Evolutionary conservation across 2,888 invertebrate species (phyloP).

Genomic region (Aleiodes leptofemur): DNA sequence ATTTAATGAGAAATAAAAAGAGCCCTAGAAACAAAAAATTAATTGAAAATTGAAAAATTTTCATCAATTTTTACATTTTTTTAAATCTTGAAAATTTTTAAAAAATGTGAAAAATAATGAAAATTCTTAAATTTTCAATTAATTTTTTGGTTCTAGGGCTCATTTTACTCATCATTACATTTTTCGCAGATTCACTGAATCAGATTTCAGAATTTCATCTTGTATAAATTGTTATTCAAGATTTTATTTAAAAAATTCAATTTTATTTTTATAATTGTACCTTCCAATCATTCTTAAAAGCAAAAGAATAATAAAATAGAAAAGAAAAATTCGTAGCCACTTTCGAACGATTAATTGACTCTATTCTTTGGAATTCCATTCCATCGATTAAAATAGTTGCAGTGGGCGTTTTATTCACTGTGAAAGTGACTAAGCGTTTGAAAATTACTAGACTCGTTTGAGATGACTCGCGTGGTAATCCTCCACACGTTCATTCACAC

Average conservation of each 20-base stretch:
- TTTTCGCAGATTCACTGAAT: no score
- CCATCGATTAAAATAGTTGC: constrained; percentile 9
- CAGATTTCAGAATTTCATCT: no score
- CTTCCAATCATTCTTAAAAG: not conserved
- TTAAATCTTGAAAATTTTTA: not conserved
- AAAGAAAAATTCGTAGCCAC: not conserved
- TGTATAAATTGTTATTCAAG: no score
- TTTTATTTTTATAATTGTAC: no score
- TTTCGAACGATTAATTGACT: not conserved
- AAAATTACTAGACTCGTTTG: constrained; percentile 1
- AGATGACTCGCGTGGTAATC: constrained; percentile 32
- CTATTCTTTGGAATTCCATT: not conserved
- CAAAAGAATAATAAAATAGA: not conserved
- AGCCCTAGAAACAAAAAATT: no score
- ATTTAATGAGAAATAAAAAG: no score
- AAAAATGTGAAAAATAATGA: not conserved
- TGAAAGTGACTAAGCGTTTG: constrained; percentile 22
- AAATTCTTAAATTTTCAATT: no score
- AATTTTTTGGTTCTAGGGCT: no score
- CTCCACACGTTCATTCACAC: constrained; percentile 35
- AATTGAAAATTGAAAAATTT: no score
- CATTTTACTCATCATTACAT: no score
- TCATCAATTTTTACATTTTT: no score
- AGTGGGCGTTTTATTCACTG: constrained; percentile 14
- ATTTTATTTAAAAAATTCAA: no score